Percentiles rank a stretch among this genome's conserved stretches.
phyloP scores from a whole-genome alignment of 2,113 vertebrate genomes.

The Austrofundulus limnaeus region DNA sequence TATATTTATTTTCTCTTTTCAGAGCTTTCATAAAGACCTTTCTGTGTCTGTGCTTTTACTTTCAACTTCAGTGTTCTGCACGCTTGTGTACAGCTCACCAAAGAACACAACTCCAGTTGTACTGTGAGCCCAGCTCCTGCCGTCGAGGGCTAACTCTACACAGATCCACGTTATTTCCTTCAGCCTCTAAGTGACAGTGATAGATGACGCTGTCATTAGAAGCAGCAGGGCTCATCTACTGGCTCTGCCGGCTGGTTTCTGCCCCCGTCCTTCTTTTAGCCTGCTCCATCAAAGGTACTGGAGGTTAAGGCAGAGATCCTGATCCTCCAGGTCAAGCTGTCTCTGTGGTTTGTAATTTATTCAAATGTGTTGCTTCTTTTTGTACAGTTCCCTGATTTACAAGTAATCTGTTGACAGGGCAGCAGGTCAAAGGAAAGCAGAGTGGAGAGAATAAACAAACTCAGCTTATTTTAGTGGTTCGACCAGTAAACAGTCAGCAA shows the following conservation, averaged over 20 bases:
- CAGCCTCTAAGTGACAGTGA: slow-evolving; percentile 57
- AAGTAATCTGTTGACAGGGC: background rate
- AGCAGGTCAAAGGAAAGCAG: too few relatives aligned
- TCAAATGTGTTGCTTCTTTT: background rate
- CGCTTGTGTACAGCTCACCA: background rate
- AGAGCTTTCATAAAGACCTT: too few relatives aligned
- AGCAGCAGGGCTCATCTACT: slow-evolving; percentile 56
- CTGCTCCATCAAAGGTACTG: slow-evolving; percentile 16
- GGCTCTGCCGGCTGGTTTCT: too few relatives aligned
- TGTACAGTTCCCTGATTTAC: background rate
- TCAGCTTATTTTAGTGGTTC: too few relatives aligned
- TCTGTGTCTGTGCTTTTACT: too few relatives aligned
- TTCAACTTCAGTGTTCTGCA: background rate
- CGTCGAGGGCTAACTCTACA: slow-evolving; percentile 31
- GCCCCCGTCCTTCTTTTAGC: too few relatives aligned
- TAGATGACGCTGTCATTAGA: slow-evolving; percentile 59
- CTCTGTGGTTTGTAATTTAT: slow-evolving; percentile 17
- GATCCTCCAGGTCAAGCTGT: background rate
- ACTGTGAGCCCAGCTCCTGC: slow-evolving; percentile 24
- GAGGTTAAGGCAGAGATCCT: slow-evolving; percentile 1
- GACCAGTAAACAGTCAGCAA: too few relatives aligned
- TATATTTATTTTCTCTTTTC: too few relatives aligned
- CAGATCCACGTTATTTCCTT: slow-evolving; percentile 35
- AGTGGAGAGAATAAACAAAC: too few relatives aligned
- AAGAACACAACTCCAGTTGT: slow-evolving; percentile 32